phyloP scores from a whole-genome alignment of 2,888 invertebrate species.

The Seira musarum region DNA sequence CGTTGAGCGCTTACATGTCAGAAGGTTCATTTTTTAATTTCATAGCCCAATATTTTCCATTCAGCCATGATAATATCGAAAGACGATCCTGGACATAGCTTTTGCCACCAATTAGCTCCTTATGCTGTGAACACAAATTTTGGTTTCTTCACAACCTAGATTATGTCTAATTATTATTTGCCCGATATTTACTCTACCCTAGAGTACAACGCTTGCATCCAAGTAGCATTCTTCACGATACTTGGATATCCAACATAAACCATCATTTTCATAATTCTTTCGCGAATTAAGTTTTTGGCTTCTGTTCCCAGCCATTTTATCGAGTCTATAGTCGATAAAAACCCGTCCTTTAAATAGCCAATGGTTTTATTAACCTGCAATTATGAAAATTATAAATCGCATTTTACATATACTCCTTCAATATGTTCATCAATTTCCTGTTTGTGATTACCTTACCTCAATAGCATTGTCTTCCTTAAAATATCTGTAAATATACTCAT shows the following conservation, averaged over 20 bases:
- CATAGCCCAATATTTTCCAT: conserved; percentile 34
- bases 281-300: neutral
- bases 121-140: too few relatives aligned
- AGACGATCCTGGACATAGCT: conserved; percentile 24
- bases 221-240: neutral
- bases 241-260: conserved; percentile 1
- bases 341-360: conserved; percentile 26
- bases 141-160: too few relatives aligned
- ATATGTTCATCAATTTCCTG: neutral
- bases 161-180: too few relatives aligned
- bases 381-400: too few relatives aligned
- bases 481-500: conserved; percentile 29
- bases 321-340: neutral
- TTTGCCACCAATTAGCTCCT: neutral
- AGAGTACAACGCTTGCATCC: too few relatives aligned
- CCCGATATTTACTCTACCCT: too few relatives aligned
- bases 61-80: conserved; percentile 9
- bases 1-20: too few relatives aligned
- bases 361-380: conserved; percentile 1
- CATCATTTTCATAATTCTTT: conserved; percentile 15
- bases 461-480: neutral
- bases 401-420: too few relatives aligned
- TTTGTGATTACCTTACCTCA: neutral
- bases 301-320: conserved; percentile 31
- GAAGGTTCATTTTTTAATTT: conserved; percentile 28